Percentiles rank a stretch among this genome's conserved stretches.
phyloP scores from a whole-genome alignment of 2,888 invertebrate species.

The Tromatobia lineatoria region DNA sequence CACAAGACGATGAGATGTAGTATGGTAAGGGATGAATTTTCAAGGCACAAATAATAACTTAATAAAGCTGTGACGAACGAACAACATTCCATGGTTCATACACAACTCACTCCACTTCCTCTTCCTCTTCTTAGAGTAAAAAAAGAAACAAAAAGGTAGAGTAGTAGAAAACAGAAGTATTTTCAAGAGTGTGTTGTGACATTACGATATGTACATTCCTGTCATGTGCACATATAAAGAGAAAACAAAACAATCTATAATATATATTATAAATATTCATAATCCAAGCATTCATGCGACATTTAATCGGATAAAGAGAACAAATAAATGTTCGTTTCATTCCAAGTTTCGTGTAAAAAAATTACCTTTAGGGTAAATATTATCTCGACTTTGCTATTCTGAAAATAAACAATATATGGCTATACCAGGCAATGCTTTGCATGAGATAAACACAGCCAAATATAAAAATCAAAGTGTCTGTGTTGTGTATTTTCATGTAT shows the following conservation, averaged over 20 bases:
- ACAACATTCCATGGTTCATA: slow-evolving; percentile 77
- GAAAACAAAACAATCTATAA: slow-evolving; percentile 29
- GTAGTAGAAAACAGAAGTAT: slow-evolving; percentile 60
- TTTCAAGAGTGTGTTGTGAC: slow-evolving; percentile 74
- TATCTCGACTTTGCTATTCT: slow-evolving; percentile 84
- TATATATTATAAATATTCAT: slow-evolving; percentile 36
- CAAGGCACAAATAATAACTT: slow-evolving; percentile 69
- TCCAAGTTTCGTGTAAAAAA: slow-evolving; percentile 80
- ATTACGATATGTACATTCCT: slow-evolving; percentile 76
- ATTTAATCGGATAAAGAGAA: slow-evolving; percentile 80
- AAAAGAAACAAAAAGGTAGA: slow-evolving; percentile 63
- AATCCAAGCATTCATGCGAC: slow-evolving; percentile 83
- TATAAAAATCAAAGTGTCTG: slow-evolving; percentile 62
- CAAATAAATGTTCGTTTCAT: slow-evolving; percentile 80
- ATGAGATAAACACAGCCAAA: slow-evolving; percentile 78
- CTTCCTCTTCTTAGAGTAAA: slow-evolving; percentile 47
- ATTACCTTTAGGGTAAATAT: slow-evolving; percentile 83
- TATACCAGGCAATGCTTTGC: slow-evolving; percentile 83
- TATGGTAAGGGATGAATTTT: slow-evolving; percentile 40
- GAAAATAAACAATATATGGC: slow-evolving; percentile 83
- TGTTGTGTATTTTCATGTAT: slow-evolving; percentile 63
- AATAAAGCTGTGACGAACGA: slow-evolving; percentile 75
- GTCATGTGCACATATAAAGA: slow-evolving; percentile 75
- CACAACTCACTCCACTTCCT: slow-evolving; percentile 36
- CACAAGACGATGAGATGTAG: slow-evolving; percentile 39